Evolutionary conservation across 92 coral and sea anemone genomes (phyloP).

Genomic region (Parazoanthus atlanticus): DNA sequence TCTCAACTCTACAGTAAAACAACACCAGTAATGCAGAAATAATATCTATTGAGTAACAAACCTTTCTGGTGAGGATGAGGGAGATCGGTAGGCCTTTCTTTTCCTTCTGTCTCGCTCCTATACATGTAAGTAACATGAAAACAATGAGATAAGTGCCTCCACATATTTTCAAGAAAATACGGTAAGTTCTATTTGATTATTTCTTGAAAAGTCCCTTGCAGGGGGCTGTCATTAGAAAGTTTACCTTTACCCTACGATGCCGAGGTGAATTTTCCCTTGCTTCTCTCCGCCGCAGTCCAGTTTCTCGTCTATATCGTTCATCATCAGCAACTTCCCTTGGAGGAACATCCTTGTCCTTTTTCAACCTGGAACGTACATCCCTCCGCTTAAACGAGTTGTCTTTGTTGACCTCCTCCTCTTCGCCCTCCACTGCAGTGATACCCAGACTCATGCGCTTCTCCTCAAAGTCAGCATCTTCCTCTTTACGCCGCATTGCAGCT

Average conservation of each 20-base stretch:
- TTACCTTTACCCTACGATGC: constrained; percentile 61
- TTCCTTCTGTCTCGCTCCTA: constrained; percentile 80
- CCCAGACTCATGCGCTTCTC: constrained; percentile 94
- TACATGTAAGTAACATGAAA: neutral
- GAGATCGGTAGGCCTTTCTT: constrained; percentile 66
- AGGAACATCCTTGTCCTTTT: constrained; percentile 65
- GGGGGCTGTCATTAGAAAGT: neutral
- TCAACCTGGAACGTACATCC: constrained; percentile 70
- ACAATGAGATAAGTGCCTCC: neutral
- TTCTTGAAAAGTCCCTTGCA: no score
- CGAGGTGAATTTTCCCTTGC: constrained; percentile 64
- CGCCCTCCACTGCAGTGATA: constrained; percentile 82
- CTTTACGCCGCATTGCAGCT: constrained; percentile 89
- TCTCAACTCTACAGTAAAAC: neutral
- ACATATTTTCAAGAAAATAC: neutral
- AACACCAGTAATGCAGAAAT: neutral
- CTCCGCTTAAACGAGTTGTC: constrained; percentile 78
- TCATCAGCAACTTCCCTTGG: constrained; percentile 64
- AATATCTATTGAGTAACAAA: neutral
- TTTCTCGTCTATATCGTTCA: constrained; percentile 57
- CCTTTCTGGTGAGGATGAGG: constrained; percentile 90
- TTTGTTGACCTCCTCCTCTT: constrained; percentile 82
- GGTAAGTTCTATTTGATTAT: neutral
- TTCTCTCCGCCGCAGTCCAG: constrained; percentile 79
- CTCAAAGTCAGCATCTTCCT: constrained; percentile 92